Evolutionary conservation across 1,140 invertebrate genomes (phyloP).

Genomic region (Agrypnia vestita): DNA sequence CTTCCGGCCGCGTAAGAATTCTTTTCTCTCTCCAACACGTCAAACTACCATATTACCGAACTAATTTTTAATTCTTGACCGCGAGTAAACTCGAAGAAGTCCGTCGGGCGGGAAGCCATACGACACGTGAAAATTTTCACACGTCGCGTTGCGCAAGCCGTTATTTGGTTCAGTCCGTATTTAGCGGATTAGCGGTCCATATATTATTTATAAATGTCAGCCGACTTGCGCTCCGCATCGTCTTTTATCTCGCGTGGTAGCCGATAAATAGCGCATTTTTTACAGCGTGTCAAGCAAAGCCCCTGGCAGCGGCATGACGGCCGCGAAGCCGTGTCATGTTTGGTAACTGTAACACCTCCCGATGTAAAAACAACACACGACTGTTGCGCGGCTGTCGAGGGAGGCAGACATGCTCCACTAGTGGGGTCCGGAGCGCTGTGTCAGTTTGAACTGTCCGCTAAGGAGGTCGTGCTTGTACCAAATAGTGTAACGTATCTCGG

Average conservation of each 20-base stretch:
- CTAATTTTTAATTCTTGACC: too few species aligned
- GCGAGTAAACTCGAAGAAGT: neutral
- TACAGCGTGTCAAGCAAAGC: conserved; percentile 5
- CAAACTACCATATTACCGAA: too few species aligned
- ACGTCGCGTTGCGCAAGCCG: neutral
- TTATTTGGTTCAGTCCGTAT: conserved; percentile 23
- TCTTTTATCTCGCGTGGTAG: neutral
- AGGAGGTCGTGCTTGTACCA: too few species aligned
- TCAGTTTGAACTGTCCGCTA: neutral
- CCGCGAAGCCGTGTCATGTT: neutral
- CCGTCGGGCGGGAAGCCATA: conserved; percentile 10
- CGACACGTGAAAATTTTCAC: conserved; percentile 11
- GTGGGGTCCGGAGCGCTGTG: neutral
- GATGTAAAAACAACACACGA: conserved; percentile 22
- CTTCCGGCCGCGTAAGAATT: too few species aligned
- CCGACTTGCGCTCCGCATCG: neutral
- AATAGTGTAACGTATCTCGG: too few species aligned
- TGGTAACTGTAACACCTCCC: conserved; percentile 20
- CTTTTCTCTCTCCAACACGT: too few species aligned
- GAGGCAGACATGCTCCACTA: neutral
- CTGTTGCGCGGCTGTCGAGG: conserved; percentile 5
- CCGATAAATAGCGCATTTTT: conserved; percentile 1
- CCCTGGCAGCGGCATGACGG: neutral
- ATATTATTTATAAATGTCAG: conserved; percentile 16
- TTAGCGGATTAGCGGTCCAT: conserved; percentile 18